phyloP scores from a whole-genome alignment of 1,140 invertebrate genomes.

The Platorchestia sp. region DNA sequence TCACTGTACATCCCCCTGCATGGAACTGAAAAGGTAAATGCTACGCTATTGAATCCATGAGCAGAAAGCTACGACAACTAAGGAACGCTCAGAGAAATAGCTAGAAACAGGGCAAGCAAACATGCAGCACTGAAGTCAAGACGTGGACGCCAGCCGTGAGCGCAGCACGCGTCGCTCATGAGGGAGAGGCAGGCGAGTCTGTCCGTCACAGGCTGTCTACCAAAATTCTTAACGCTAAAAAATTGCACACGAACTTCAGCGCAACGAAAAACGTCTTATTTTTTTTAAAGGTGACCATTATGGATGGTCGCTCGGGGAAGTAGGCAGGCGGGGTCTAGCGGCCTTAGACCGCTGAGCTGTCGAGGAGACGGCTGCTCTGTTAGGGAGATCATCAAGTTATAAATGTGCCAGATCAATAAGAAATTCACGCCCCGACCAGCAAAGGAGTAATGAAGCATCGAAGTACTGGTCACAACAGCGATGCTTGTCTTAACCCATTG shows the following conservation, averaged over 20 bases:
- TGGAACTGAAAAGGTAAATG: not conserved
- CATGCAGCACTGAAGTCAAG: not conserved
- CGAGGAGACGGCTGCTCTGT: not conserved
- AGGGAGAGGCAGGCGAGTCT: no score
- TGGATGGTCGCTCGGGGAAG: not conserved
- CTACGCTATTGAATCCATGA: not conserved
- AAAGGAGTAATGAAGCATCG: no score
- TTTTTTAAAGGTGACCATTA: not conserved
- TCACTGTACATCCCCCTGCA: not conserved
- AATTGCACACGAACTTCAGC: conserved; percentile 13
- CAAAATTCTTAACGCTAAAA: not conserved
- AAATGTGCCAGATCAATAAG: no score
- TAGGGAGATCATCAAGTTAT: no score
- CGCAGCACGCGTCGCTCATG: not conserved
- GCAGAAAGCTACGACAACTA: no score
- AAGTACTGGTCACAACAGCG: no score
- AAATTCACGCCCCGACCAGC: no score
- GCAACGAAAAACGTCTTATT: not conserved
- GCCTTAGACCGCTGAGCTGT: not conserved
- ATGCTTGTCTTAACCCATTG: no score
- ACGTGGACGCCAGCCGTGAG: not conserved
- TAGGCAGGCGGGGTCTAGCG: not conserved
- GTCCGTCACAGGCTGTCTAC: not conserved
- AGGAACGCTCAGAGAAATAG: no score
- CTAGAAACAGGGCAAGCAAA: no score